Conservation (phyloP, 2,888 invertebrate genomes). For the Leptinotarsa juncta region DNA sequence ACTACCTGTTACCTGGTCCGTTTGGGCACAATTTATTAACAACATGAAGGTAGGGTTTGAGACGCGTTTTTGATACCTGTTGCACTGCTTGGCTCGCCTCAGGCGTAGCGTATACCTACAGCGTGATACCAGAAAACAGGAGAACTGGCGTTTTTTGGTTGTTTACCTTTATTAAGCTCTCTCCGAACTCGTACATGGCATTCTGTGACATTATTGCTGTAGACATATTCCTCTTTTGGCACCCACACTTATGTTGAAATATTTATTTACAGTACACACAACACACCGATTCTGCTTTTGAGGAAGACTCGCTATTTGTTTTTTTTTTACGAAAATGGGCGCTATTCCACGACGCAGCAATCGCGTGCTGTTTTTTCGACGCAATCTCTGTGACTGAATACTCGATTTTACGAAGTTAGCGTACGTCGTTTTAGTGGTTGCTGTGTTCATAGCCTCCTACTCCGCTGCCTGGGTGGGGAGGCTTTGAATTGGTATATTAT, state of each 20-base stretch:
- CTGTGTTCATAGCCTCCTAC: slow-evolving; percentile 33
- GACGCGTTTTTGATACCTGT: slow-evolving; percentile 24
- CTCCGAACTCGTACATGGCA: slow-evolving; percentile 81
- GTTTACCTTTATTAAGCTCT: slow-evolving; percentile 78
- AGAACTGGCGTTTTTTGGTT: slow-evolving; percentile 16
- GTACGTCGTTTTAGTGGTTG: slow-evolving; percentile 28
- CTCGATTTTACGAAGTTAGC: slow-evolving; percentile 14
- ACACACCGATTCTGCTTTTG: slow-evolving; percentile 58
- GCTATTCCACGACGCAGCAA: slow-evolving; percentile 60
- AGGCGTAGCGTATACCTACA: neutral
- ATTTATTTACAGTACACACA: slow-evolving; percentile 46
- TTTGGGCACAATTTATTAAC: slow-evolving; percentile 26
- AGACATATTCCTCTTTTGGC: slow-evolving; percentile 70
- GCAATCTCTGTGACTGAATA: slow-evolving; percentile 53
- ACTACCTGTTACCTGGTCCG: slow-evolving; percentile 36
- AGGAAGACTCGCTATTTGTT: slow-evolving; percentile 58
- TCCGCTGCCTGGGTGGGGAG: slow-evolving; percentile 29
- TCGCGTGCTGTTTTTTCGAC: slow-evolving; percentile 52
- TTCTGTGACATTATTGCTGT: slow-evolving; percentile 82
- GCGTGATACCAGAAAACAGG: neutral
- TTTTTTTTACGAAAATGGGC: slow-evolving; percentile 51
- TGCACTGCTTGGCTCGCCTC: slow-evolving; percentile 10
- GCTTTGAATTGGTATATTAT: slow-evolving; percentile 24
- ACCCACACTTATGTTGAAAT: slow-evolving; percentile 51
- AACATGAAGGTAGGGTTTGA: neutral